Base-by-base conservation (phyloP, 2,797 vertebrate genomes). In the Aulostomus chinensis region DNA sequence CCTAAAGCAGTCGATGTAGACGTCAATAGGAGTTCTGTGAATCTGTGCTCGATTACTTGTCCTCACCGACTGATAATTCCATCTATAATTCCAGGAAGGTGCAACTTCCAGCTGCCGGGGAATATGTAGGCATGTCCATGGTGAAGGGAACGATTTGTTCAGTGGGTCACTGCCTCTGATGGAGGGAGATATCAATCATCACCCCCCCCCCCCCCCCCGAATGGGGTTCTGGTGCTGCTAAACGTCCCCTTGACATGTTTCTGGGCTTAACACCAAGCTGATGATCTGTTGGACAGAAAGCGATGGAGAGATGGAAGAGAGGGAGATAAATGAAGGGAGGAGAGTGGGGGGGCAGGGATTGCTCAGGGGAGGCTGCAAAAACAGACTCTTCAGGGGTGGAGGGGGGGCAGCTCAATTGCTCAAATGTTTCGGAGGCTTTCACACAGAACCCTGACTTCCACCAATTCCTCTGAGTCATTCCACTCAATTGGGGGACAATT, bases 401-500 rank as follows among this genome's bases (percentile, higher is more conserved):
- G 43, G 28, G 34, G 50, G 53, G 28, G 37, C 42, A 36, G 69
- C 56, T 65, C 16, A 2, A 76, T 78, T 21, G 2, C 66, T 69
- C 77, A 76, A 80, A 72, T 66, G 72, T 76, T 78, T 80, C 68
- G 62, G 57, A 38, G 1, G 6, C 65, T 63, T 58, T 18, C 37
- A 36, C 59, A 77, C 61, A 80, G 78, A 80, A 73, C 64, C 55
- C 53, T 38, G 62, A 64, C 68, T 73, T 73, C 71, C 8, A 63
- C 59, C 76, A 65, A 80, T 81, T 81, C 71, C 86, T 76, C 80
- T 72, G 75, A 87, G 77, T 79, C 78, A 87, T 83, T 86, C 77
- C 78, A 75, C 81, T 86, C 83, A 86, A 79, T 73, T 81, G 77
- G 72, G 84, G 70, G 68, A 84, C 81, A 85, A 81, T 78, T 83